Percentiles rank a stretch among this genome's conserved stretches.
Evolutionary conservation across 2,113 vertebrate species (phyloP).

Genomic region (Pelecanus crispus): DNA sequence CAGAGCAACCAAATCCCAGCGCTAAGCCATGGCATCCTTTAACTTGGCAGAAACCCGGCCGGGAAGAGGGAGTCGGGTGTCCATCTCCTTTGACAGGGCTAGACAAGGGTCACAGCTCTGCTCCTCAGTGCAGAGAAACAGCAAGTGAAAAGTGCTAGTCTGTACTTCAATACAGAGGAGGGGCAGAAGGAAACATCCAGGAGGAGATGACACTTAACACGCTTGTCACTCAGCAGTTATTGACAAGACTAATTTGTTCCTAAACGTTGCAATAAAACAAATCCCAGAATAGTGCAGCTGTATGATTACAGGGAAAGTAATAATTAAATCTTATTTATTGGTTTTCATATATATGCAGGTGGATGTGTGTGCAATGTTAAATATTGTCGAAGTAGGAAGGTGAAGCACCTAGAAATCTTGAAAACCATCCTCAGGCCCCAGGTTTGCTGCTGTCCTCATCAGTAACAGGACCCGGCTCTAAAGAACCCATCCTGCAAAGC

Average conservation of each 20-base stretch:
- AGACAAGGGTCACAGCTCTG: not conserved
- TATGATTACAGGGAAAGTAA: conserved; percentile 52
- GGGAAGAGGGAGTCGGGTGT: not conserved
- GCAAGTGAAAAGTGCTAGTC: not conserved
- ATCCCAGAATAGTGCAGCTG: conserved; percentile 57
- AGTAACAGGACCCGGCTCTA: not conserved
- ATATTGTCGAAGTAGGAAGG: not conserved
- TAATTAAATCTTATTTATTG: conserved; percentile 41
- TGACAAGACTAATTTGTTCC: conserved; percentile 60
- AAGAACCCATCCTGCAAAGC: not conserved
- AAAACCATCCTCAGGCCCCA: not conserved
- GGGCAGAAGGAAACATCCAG: not conserved
- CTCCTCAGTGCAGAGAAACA: not conserved
- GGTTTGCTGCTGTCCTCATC: not conserved
- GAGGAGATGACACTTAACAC: not conserved
- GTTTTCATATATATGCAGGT: not conserved
- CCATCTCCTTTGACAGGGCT: not conserved
- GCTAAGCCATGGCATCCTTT: not conserved
- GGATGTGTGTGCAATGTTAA: not conserved
- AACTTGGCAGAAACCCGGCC: accelerated
- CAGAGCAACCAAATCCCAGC: not conserved
- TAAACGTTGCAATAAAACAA: conserved; percentile 43
- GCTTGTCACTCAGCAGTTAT: conserved; percentile 24
- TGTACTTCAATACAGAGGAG: not conserved
- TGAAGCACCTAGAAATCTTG: not conserved